Evolutionary conservation across 2,113 vertebrate species (phyloP).

Genomic region (Aptenodytes forsteri): DNA sequence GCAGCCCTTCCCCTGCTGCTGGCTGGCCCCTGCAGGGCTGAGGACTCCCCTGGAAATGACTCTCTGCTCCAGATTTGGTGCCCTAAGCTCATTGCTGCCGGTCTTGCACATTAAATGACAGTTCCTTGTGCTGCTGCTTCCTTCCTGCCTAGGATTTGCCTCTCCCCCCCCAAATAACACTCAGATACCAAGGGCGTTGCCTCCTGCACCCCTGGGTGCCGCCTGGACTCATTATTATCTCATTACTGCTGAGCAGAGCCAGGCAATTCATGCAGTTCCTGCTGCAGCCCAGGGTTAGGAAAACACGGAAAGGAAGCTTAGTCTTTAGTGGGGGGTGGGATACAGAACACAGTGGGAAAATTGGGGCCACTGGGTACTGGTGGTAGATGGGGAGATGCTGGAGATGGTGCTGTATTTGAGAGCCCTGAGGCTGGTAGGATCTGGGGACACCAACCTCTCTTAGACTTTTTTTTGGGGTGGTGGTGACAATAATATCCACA

Average conservation of each 20-base stretch:
- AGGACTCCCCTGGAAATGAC: neutral
- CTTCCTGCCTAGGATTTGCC: neutral
- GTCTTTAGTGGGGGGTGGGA: too few species aligned
- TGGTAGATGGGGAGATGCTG: neutral
- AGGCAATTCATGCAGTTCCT: neutral
- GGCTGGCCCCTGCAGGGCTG: neutral
- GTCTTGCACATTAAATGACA: slow-evolving; percentile 17
- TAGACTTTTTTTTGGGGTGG: fast-evolving
- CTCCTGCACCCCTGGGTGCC: fast-evolving
- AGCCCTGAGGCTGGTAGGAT: neutral
- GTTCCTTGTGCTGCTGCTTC: neutral
- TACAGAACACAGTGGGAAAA: fast-evolving
- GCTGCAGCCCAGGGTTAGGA: neutral
- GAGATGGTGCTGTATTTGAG: neutral
- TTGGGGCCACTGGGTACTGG: fast-evolving
- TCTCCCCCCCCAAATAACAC: neutral
- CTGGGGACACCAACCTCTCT: neutral
- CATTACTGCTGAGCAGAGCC: neutral
- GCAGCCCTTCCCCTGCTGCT: neutral
- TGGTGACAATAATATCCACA: neutral
- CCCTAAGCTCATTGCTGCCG: fast-evolving
- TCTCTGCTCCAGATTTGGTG: neutral
- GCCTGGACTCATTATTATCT: neutral
- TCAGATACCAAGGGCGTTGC: neutral
- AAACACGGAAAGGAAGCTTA: neutral